Evolutionary conservation across 2,888 invertebrate species (phyloP), one percentile per base, ranked within the genome.

Genomic region (Watsonalla binaria): DNA sequence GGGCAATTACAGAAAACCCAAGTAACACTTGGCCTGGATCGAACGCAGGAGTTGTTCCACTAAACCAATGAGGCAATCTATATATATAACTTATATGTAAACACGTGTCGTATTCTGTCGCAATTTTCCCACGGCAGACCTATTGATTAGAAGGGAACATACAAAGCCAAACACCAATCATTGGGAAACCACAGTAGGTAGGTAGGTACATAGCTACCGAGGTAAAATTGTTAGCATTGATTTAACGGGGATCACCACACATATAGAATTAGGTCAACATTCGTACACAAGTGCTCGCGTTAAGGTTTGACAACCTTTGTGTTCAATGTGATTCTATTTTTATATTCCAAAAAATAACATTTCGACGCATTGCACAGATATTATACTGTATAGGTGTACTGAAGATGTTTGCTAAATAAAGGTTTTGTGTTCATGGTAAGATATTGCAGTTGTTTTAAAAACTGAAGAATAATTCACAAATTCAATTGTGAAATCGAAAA

Each of bases 141-240:
- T 54, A 69, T 66, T 66, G 66, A 66, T 66, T 66, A 66, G 57
- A 62, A 56, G 59, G 67, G 67, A 66, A 57, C 66, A 64, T 68
- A 64, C 70, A 59, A 56, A 48, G 55, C 67, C 59, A 69, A 66
- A 66, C 67, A 62, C 54, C 55, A 60, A 64, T 66, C 60, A 66
- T 66, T 69, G 66, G 56, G 45, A 56, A 62, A 58, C 55, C 56
- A 53, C 45, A 15, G 6, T 42, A 42, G 5, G 11, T 42, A 42
- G 11, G 11, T 42, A 11, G 9, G 6, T 42, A 42, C 42, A 42
- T 42, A 42, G 11, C 42, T 42, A 11, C 42, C 11, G 11, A 8
- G 42, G 42, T 42, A 42, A 42, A 42, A 11, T 11, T 42, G 42
- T 42, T 42, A 11, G 42, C 42, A 49, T 48, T 48, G 48, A 34